These are phyloP conservation scores for Lagodon rhomboides DNA, from an alignment of 2,797 vertebrate genomes.

Conservation along the genomic window DNA sequence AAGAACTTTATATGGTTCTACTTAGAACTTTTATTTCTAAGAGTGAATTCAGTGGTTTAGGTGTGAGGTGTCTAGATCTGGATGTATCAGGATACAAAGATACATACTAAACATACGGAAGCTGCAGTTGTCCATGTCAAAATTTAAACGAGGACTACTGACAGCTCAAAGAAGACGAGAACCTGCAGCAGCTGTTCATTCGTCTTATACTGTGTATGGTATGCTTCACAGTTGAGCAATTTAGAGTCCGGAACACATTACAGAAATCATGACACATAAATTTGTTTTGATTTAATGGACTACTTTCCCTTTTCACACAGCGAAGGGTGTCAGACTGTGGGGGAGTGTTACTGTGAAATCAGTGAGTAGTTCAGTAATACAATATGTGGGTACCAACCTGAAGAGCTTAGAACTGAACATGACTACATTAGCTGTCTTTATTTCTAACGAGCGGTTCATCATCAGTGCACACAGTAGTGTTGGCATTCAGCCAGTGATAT, in stretches of 20 bases:
- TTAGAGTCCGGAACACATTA: background rate
- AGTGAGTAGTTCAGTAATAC: background rate
- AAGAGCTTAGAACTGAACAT: background rate
- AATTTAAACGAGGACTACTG: background rate
- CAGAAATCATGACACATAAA: background rate
- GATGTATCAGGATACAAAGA: no score
- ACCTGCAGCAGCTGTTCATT: background rate
- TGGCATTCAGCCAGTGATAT: conserved; percentile 34
- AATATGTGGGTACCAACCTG: no score
- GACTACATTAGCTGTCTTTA: background rate
- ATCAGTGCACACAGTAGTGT: background rate
- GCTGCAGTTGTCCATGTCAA: no score
- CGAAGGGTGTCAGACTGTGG: no score
- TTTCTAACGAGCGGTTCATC: background rate
- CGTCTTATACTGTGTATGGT: background rate
- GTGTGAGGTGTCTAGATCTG: no score
- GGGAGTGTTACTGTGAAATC: background rate
- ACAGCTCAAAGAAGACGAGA: background rate
- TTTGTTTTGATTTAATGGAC: background rate
- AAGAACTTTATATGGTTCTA: no score
- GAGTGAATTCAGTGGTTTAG: no score
- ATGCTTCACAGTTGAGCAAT: background rate
- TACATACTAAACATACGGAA: no score
- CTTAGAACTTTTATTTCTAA: no score
- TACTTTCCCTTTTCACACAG: no score